A percentile compares a stretch with the other conserved stretches of the same genome.
Conservation (phyloP, 2,797 vertebrate species). For the Cuniculus paca region DNA sequence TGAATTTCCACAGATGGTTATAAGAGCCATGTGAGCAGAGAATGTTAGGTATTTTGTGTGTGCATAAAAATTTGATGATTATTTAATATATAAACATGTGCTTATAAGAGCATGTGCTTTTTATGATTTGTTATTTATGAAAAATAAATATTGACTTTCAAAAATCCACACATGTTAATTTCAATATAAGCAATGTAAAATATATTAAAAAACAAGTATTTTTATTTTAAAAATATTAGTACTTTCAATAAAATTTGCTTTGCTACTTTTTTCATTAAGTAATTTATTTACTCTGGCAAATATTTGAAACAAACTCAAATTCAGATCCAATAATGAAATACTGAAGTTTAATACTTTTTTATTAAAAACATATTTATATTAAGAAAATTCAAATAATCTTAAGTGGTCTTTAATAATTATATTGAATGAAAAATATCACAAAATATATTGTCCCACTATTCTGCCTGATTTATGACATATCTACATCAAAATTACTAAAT, state of each 20-base stretch:
- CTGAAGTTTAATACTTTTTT: neutral
- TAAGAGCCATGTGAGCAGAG: neutral
- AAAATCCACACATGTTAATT: slow-evolving; percentile 43
- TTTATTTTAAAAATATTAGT: neutral
- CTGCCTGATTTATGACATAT: neutral
- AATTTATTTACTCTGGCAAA: slow-evolving; percentile 15
- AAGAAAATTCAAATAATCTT: neutral
- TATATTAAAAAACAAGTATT: neutral
- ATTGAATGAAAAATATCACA: slow-evolving; percentile 12
- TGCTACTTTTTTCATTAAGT: neutral
- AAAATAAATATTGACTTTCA: slow-evolving; percentile 16
- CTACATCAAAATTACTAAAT: neutral
- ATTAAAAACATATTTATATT: neutral
- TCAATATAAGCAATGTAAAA: neutral
- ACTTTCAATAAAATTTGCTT: slow-evolving; percentile 15
- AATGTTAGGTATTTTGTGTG: neutral
- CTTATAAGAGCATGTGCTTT: neutral
- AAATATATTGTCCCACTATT: neutral
- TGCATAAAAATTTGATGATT: slow-evolving; percentile 18
- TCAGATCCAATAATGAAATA: slow-evolving; percentile 31
- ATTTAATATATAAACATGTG: neutral
- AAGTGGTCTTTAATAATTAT: neutral
- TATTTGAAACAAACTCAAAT: slow-evolving; percentile 33
- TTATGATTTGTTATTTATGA: slow-evolving; percentile 19
- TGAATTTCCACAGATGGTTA: neutral